Evolutionary conservation across 2,888 invertebrate genomes (phyloP), one percentile per base, ranked within the genome.

Genomic region (Napeogenes sylphis): DNA sequence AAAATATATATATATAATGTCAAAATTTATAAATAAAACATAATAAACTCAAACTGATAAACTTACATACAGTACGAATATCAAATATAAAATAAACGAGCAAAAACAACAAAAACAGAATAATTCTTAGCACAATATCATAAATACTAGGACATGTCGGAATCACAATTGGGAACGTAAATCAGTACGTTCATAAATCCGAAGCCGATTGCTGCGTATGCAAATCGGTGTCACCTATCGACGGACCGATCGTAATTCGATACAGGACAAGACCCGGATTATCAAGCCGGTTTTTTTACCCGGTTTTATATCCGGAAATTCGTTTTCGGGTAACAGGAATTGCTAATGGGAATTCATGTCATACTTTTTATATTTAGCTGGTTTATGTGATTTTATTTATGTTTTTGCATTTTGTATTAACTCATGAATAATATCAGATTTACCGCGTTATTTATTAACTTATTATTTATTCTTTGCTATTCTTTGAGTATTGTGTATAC

Each of bases 221-320:
- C 66, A 68, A 68, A 68, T 69, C 62, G 62, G 55, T 57, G 58
- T 58, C 59, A 66, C 65, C 66, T 68, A 63, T 66, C 66, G 58
- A 30, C 54, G 59, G 61, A 62, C 65, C 64, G 59, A 68, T 67
- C 66, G 65, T 69, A 67, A 70, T 64, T 69, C 67, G 63, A 67
- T 68, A 64, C 63, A 63, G 55, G 64, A 63, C 67, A 63, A 64
- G 58, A 53, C 58, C 62, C 61, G 59, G 59, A 58, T 57, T 62
- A 59, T 33, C 47, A 45, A 10, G 45, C 32, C 54, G 33, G 45
- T 35, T 59, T 42, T 51, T 55, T 62, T 58, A 58, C 46, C 42
- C 47, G 33, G 13, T 47, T 47, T 10, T 51, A 30, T 30, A 30
- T 30, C 51, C 51, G 30, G 51, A 51, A 51, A 51, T 51, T 51